These are phyloP conservation scores for Porites cylindrica DNA, from an alignment of 92 coral and sea anemone species.

Conservation along the genomic window DNA sequence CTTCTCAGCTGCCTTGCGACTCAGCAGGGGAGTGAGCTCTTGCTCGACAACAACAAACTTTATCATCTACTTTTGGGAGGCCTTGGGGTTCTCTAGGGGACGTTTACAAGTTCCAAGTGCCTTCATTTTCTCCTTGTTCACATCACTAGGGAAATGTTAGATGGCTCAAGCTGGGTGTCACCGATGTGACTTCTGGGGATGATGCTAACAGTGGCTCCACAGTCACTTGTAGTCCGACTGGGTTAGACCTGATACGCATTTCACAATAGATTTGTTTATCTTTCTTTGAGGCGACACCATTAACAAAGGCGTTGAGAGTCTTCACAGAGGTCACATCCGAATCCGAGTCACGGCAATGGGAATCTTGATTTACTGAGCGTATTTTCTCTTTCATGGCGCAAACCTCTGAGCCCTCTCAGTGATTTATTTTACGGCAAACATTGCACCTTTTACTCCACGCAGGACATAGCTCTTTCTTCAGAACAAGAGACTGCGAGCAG, in stretches of 20 bases:
- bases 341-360: constrained; percentile 17
- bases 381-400: not conserved
- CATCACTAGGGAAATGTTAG: not conserved
- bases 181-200: constrained; percentile 7
- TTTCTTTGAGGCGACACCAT: constrained; percentile 15
- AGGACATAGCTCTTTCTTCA: constrained; percentile 36
- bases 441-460: constrained; percentile 27
- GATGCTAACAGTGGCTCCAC: constrained; percentile 4
- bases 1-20: constrained; percentile 1
- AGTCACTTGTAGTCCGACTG: constrained; percentile 27
- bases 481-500: constrained; percentile 16
- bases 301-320: constrained; percentile 39
- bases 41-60: no score
- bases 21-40: no score
- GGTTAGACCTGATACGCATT: constrained; percentile 7
- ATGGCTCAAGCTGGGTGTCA: not conserved
- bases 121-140: no score
- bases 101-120: no score
- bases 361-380: constrained; percentile 3
- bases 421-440: constrained; percentile 23
- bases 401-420: constrained; percentile 19
- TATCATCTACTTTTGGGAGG: no score
- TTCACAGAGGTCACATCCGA: constrained; percentile 46
- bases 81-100: no score
- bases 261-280: constrained; percentile 36